A percentile compares a stretch with the other conserved stretches of the same genome.
phyloP scores from a whole-genome alignment of 2,113 vertebrate genomes.

The Carollia perspicillata region DNA sequence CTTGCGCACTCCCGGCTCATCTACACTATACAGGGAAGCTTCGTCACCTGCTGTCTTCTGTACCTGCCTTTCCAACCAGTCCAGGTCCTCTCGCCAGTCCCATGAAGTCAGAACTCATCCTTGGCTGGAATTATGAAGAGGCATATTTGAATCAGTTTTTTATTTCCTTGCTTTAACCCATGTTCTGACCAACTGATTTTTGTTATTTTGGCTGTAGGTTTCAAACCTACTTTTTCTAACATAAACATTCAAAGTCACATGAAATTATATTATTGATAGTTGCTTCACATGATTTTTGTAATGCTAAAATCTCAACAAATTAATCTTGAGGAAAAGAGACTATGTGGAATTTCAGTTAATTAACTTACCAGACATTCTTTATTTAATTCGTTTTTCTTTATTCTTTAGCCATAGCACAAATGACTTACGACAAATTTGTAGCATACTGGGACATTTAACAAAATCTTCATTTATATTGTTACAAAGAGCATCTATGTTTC shows the following conservation, averaged over 20 bases:
- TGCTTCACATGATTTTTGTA: not conserved
- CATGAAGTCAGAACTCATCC: not conserved
- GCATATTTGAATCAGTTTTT: not conserved
- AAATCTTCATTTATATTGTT: slow-evolving; percentile 15
- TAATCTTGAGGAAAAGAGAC: not conserved
- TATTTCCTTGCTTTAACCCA: not conserved
- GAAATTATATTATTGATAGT: not conserved
- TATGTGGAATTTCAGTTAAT: not conserved
- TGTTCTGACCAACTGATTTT: not conserved
- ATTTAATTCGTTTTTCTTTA: not conserved
- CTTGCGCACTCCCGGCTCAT: not conserved
- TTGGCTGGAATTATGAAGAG: not conserved
- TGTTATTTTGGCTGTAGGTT: not conserved
- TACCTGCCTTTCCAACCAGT: not conserved
- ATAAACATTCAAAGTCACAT: not conserved
- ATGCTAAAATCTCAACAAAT: not conserved
- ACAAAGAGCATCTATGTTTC: slow-evolving; percentile 6
- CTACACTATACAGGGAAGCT: not conserved
- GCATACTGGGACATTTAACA: not conserved
- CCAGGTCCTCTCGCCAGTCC: not conserved
- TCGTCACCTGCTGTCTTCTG: not conserved
- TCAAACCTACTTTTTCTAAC: not conserved
- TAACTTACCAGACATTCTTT: not conserved
- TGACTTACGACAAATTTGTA: not conserved
- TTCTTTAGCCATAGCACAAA: not conserved